Evolutionary conservation across 2,113 vertebrate species (phyloP).

Genomic region (Bombycilla garrulus): DNA sequence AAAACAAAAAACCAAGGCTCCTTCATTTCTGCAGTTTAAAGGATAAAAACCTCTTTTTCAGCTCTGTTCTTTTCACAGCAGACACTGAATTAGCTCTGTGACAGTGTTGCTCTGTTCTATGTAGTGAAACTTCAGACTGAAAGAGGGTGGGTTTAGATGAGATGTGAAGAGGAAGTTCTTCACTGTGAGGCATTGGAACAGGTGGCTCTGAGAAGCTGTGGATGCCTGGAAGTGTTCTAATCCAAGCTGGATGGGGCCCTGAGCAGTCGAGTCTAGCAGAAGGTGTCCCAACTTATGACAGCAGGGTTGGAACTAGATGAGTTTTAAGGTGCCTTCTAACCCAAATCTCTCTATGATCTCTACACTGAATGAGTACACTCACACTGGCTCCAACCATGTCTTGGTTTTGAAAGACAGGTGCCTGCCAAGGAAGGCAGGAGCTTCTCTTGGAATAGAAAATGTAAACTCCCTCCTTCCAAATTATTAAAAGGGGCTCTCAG

Average conservation of each 20-base stretch:
- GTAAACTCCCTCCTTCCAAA: no score
- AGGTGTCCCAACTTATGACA: not conserved
- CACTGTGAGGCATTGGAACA: not conserved
- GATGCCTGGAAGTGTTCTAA: not conserved
- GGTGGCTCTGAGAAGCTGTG: not conserved
- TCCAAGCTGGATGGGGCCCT: not conserved
- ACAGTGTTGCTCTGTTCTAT: not conserved
- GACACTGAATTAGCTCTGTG: not conserved
- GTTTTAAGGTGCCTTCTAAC: not conserved
- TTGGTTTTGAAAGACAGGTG: no score
- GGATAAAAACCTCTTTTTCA: not conserved
- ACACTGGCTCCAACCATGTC: not conserved
- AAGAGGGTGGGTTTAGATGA: not conserved
- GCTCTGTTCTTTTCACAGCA: not conserved
- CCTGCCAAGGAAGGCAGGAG: no score
- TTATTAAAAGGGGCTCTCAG: no score
- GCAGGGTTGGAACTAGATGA: not conserved
- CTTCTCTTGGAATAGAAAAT: no score
- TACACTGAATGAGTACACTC: not conserved
- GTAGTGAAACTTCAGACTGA: not conserved
- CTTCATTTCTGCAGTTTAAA: not conserved
- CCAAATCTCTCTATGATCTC: not conserved
- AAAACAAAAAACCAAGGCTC: not conserved
- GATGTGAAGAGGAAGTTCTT: not conserved
- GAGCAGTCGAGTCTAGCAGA: not conserved